Evolutionary conservation across 2,888 invertebrate species (phyloP).

Genomic region (Melinaea marsaeus): DNA sequence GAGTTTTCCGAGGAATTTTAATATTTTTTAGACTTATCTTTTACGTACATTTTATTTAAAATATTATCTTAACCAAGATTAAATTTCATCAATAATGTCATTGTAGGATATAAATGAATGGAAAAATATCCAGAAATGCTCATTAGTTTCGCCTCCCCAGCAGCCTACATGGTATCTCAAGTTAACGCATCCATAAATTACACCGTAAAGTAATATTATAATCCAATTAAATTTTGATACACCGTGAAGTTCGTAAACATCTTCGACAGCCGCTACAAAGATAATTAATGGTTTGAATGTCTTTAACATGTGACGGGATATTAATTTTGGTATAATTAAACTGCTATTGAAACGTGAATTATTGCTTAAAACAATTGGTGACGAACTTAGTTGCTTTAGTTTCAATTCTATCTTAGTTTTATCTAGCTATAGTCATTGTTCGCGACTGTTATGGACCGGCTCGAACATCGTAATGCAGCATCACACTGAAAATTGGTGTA

Average conservation of each 20-base stretch:
- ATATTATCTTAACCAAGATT: no score
- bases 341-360: slow-evolving; percentile 22
- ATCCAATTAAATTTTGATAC: slow-evolving; percentile 28
- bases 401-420: background rate
- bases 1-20: no score
- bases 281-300: slow-evolving; percentile 60
- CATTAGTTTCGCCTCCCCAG: background rate
- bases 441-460: no score
- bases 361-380: slow-evolving; percentile 10
- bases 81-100: no score
- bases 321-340: slow-evolving; percentile 31
- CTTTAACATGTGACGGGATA: slow-evolving; percentile 34
- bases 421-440: no score
- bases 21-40: no score
- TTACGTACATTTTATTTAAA: no score
- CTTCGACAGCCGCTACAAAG: slow-evolving; percentile 66
- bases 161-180: slow-evolving; percentile 3
- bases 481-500: no score
- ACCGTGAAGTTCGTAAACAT: slow-evolving; percentile 52
- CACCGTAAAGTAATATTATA: slow-evolving; percentile 13
- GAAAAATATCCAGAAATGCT: no score
- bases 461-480: no score
- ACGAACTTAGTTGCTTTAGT: background rate
- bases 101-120: no score
- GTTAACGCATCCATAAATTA: slow-evolving; percentile 8